These are phyloP conservation scores for Phylloscopus trochilus DNA, from an alignment of 2,113 vertebrate genomes.

Conservation along the genomic window DNA sequence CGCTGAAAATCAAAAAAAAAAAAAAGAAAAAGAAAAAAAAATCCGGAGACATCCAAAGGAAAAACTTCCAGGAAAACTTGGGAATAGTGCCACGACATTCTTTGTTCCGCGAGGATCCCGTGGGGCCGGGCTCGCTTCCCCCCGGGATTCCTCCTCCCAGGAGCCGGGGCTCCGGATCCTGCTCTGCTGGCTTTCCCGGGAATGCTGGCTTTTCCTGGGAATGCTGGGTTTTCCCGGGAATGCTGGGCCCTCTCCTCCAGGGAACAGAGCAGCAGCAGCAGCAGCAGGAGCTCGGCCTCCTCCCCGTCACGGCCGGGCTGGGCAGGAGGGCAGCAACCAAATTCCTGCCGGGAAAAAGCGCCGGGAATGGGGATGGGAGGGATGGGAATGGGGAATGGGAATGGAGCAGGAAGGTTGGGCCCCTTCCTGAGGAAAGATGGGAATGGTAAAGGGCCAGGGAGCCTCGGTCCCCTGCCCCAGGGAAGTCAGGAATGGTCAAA, in stretches of 20 bases:
- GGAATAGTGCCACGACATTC: constrained; percentile 70
- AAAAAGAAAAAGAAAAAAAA: too few species aligned
- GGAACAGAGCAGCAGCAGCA: constrained; percentile 7
- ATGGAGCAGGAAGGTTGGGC: not conserved
- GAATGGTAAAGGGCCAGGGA: not conserved
- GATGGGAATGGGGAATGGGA: not conserved
- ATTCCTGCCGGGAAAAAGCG: constrained; percentile 40
- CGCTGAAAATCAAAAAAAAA: not conserved
- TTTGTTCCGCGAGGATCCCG: constrained; percentile 45
- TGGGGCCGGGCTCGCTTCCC: not conserved
- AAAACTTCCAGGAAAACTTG: constrained; percentile 29
- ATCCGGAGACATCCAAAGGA: constrained; percentile 32
- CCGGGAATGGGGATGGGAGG: not conserved
- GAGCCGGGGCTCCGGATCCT: not conserved
- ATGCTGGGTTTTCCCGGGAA: constrained; percentile 45
- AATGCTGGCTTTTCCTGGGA: not conserved
- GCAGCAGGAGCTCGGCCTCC: not conserved
- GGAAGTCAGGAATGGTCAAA: not conserved
- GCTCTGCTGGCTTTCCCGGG: not conserved
- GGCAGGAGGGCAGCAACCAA: constrained; percentile 52
- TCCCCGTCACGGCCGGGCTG: not conserved
- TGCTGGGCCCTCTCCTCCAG: constrained; percentile 18
- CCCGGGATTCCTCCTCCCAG: not conserved
- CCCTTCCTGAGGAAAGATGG: not conserved
- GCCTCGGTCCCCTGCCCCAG: too few species aligned